These are phyloP conservation scores for Listrodromus nycthemerus DNA, from an alignment of 2,888 invertebrate species.

Conservation along the genomic window DNA sequence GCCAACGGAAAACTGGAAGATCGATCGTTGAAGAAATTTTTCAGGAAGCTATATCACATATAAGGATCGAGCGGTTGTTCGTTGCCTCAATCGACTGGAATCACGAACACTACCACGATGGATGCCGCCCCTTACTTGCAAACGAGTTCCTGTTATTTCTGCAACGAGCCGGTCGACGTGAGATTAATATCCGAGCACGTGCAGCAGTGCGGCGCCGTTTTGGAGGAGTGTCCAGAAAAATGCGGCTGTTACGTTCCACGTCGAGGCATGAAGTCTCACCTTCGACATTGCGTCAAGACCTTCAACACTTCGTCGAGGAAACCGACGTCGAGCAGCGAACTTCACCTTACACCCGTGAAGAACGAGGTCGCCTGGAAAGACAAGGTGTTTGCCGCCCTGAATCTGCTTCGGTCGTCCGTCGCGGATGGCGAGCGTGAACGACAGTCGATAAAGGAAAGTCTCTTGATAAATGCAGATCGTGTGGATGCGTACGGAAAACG, in stretches of 20 bases:
- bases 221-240: conserved; percentile 89
- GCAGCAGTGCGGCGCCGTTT: conserved; percentile 89
- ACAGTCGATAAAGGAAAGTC: conserved; percentile 68
- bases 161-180: conserved; percentile 77
- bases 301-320: not conserved
- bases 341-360: conserved; percentile 66
- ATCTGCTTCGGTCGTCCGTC: conserved; percentile 73
- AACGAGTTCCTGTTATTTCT: conserved; percentile 78
- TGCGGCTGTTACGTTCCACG: conserved; percentile 90
- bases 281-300: conserved; percentile 78
- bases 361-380: conserved; percentile 76
- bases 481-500: conserved; percentile 71
- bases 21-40: too few species aligned
- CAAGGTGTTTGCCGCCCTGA: conserved; percentile 75
- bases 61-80: not conserved
- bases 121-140: conserved; percentile 22
- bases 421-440: conserved; percentile 74
- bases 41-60: too few species aligned
- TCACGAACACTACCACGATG: conserved; percentile 29
- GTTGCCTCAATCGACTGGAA: not conserved
- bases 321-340: conserved; percentile 15
- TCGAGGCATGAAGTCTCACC: conserved; percentile 87
- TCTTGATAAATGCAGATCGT: conserved; percentile 68
- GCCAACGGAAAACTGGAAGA: too few species aligned
- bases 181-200: conserved; percentile 86